Percentiles rank a stretch among this genome's conserved stretches.
phyloP scores from a whole-genome alignment of 2,113 vertebrate species.

The Gobio gobio region DNA sequence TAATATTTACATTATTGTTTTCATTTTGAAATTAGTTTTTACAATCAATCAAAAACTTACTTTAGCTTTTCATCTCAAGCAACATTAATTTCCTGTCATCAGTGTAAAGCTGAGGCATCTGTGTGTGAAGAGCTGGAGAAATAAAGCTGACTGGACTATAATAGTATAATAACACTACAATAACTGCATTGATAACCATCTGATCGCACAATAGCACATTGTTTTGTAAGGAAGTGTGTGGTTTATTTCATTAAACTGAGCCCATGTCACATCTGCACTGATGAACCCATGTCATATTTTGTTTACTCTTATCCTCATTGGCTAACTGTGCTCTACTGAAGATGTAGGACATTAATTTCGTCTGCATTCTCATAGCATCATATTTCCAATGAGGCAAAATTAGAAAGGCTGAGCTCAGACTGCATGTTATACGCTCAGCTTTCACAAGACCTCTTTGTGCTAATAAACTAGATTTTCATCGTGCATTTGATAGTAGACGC shows the following conservation, averaged over 20 bases:
- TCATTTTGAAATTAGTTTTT: too few relatives aligned
- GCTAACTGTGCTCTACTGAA: background rate
- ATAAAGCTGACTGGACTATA: too few relatives aligned
- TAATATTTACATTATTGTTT: too few relatives aligned
- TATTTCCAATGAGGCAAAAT: conserved; percentile 20
- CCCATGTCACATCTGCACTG: background rate
- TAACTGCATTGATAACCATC: background rate
- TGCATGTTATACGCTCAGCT: background rate
- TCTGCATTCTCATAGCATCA: conserved; percentile 47
- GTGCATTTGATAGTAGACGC: too few relatives aligned
- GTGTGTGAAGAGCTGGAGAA: too few relatives aligned
- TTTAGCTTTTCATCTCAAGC: too few relatives aligned
- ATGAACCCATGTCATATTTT: background rate
- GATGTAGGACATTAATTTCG: conserved; percentile 66
- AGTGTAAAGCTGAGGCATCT: too few relatives aligned
- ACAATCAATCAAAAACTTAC: too few relatives aligned
- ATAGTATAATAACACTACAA: background rate
- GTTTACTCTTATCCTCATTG: background rate
- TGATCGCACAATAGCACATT: background rate
- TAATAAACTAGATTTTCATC: background rate
- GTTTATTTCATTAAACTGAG: background rate
- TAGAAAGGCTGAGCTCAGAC: conserved; percentile 24
- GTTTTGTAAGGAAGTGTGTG: background rate
- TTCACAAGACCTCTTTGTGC: conserved; percentile 40
- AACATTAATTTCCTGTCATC: too few relatives aligned